Conservation (phyloP, 2,797 vertebrate species). For the Protosalanx chinensis region DNA sequence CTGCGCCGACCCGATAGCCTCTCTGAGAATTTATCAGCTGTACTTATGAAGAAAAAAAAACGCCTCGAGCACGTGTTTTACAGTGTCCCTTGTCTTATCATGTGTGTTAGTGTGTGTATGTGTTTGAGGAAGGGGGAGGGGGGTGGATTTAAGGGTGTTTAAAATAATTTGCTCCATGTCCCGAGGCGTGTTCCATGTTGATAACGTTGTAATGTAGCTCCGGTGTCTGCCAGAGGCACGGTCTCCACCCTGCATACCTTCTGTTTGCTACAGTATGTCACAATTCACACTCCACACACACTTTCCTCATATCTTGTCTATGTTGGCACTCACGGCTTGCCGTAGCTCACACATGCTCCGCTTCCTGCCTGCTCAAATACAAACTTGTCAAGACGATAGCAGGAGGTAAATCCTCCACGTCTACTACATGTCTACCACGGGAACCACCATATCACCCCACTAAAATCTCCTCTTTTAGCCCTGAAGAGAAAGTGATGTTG, state of each 20-base stretch:
- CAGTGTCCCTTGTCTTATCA: too few relatives aligned
- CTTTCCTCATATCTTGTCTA: slow-evolving; percentile 19
- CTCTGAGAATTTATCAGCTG: too few relatives aligned
- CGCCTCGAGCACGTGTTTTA: background rate
- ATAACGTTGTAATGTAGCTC: background rate
- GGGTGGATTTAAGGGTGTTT: background rate
- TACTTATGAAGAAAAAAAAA: background rate
- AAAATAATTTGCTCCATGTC: background rate
- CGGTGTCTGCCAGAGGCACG: background rate
- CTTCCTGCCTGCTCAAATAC: background rate
- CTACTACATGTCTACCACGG: too few relatives aligned
- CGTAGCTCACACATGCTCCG: background rate
- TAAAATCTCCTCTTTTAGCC: too few relatives aligned
- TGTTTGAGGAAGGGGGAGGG: slow-evolving; percentile 11
- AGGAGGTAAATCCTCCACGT: too few relatives aligned
- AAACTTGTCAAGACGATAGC: background rate
- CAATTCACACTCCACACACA: slow-evolving; percentile 17
- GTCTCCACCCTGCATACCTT: background rate
- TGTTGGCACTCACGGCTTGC: slow-evolving; percentile 11
- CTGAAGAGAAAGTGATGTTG: too few relatives aligned
- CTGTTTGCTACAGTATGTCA: background rate
- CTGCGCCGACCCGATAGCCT: too few relatives aligned
- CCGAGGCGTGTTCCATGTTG: background rate
- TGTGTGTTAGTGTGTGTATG: background rate
- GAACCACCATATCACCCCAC: too few relatives aligned